Conservation (phyloP, 2,888 invertebrate species). For the Byasa hedistus region DNA sequence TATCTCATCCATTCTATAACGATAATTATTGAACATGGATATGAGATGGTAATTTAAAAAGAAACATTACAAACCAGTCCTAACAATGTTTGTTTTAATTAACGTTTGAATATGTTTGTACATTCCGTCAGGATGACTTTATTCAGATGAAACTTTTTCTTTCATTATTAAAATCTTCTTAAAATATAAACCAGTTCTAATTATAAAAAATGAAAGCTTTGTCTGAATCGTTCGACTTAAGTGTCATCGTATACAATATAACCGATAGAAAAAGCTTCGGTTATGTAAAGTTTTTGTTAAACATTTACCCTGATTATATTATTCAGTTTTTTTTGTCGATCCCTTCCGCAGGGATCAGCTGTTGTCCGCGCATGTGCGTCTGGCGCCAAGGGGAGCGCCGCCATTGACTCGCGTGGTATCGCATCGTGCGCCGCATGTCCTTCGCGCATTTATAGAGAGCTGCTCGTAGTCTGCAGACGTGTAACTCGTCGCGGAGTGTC, state of each 20-base stretch:
- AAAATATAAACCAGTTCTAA: conserved; percentile 16
- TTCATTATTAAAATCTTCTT: conserved; percentile 21
- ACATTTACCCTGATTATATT: conserved; percentile 45
- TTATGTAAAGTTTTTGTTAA: conserved; percentile 33
- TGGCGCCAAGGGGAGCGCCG: conserved; percentile 52
- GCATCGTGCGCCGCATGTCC: conserved; percentile 38
- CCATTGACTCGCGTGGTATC: conserved; percentile 48
- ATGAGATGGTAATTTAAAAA: neutral
- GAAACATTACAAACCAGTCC: neutral
- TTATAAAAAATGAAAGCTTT: conserved; percentile 21
- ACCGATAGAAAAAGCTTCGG: conserved; percentile 13
- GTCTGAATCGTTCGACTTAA: conserved; percentile 20
- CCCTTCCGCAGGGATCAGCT: conserved; percentile 63
- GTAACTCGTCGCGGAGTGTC: conserved; percentile 42
- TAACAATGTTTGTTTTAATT: neutral
- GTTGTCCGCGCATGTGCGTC: conserved; percentile 74
- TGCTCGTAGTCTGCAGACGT: conserved; percentile 51
- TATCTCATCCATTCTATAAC: neutral
- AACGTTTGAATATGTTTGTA: neutral
- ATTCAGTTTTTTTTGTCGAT: conserved; percentile 47
- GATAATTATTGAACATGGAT: neutral
- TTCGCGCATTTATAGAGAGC: conserved; percentile 51
- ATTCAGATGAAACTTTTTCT: conserved; percentile 12
- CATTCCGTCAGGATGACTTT: neutral
- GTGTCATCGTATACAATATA: conserved; percentile 21